Percentiles rank a stretch among this genome's conserved stretches.
Evolutionary conservation across 2,113 vertebrate species (phyloP).

Genomic region (Orientallactaga bullata): DNA sequence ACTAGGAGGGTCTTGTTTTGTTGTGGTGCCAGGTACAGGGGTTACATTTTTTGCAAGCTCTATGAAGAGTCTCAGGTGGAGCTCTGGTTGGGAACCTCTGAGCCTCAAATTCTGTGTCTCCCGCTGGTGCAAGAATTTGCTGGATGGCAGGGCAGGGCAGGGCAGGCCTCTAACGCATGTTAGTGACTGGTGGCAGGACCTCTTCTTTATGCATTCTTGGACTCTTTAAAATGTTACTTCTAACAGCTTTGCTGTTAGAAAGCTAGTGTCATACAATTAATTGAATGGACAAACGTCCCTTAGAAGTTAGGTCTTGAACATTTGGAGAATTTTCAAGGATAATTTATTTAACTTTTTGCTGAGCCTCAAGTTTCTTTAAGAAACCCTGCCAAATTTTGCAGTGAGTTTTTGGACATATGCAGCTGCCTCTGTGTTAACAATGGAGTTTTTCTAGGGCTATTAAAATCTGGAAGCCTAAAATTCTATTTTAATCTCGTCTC

Average conservation of each 20-base stretch:
- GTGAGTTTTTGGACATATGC: slow-evolving; percentile 71
- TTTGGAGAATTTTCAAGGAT: slow-evolving; percentile 74
- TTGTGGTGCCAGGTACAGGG: neutral
- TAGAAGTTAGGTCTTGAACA: slow-evolving; percentile 64
- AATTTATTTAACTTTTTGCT: slow-evolving; percentile 81
- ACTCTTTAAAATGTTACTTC: neutral
- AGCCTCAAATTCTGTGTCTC: neutral
- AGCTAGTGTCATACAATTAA: neutral
- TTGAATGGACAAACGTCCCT: slow-evolving; percentile 54
- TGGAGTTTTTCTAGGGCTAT: slow-evolving; percentile 78
- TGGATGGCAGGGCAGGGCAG: neutral
- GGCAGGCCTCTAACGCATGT: neutral
- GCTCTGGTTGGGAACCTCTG: neutral
- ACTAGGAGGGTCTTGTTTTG: neutral
- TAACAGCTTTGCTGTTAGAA: slow-evolving; percentile 3
- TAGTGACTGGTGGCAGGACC: neutral
- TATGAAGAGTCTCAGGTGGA: neutral
- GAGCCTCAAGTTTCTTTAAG: slow-evolving; percentile 76
- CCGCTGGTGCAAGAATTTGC: neutral
- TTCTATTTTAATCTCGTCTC: slow-evolving; percentile 82
- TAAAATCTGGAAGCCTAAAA: slow-evolving; percentile 80
- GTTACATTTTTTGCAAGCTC: neutral
- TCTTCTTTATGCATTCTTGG: neutral
- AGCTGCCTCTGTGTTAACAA: slow-evolving; percentile 82
- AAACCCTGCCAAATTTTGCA: slow-evolving; percentile 76